Base-by-base conservation (phyloP, 2,113 vertebrate species). In the Sebastes fasciatus region DNA sequence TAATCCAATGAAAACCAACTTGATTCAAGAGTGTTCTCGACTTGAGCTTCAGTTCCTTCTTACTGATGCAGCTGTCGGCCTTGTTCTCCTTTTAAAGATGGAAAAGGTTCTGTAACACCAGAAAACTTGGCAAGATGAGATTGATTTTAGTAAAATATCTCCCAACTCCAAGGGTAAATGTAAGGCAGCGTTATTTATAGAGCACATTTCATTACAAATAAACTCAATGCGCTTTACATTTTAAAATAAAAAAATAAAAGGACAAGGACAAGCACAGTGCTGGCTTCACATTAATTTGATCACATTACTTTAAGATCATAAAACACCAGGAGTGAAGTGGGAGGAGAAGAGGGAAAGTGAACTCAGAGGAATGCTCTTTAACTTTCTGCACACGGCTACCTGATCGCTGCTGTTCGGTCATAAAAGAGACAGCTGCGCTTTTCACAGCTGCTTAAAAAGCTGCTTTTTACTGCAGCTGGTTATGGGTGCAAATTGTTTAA, bases 401-500 rank as follows among this genome's bases (percentile, higher is more conserved):
- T 90, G 72, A 86, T 90, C 49, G 9, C 73, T 75, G 73, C 80
- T 26, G 62, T 77, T 67, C 0, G 19, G 4, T 72, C 51, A 42
- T 89, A 82, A 90, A 88, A 82, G 48, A 71, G 52, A 82, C 81
- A 66, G 80, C 82, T 91, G 68, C 6, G 5, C 21, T 19, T 83
- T 85, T 70, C 45, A 60, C 51, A 77, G 74, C 55, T 76, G 75
- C 60, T 69, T 78, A 67, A 78, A 82, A 88, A 40, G 3, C 4
- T 6, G 48, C 66, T 76, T 78, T 78, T 74, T 80, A 77, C 46
- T 81, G 58, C 82, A 55, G 74, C 66, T 77, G 68, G 55, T 75
- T 62, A 61, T n/a, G 46, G n/a, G 57, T 5, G 51, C 73, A 79
- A 80, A 76, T 86, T 69, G 71, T 86, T 92, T 85, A 63, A 88